These are phyloP conservation scores for Ataeniobius toweri DNA, from an alignment of 2,797 vertebrate genomes.

Conservation along the genomic window DNA sequence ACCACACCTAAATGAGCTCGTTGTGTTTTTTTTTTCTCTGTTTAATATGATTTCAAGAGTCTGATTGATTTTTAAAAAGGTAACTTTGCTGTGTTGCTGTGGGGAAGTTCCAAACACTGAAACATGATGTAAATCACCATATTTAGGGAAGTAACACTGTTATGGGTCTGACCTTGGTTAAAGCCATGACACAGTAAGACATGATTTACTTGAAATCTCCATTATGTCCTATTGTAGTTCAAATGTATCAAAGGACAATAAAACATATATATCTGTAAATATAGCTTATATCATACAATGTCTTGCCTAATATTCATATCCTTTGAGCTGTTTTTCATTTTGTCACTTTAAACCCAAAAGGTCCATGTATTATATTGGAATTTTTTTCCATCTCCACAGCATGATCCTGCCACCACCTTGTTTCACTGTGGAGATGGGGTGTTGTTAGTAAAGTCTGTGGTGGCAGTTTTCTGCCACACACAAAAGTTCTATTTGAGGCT, in stretches of 20 bases:
- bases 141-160: slow-evolving; percentile 26
- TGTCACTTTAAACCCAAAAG: background rate
- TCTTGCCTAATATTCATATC: background rate
- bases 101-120: slow-evolving; percentile 64
- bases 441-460: too few relatives aligned
- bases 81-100: slow-evolving; percentile 50
- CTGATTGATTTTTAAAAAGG: slow-evolving; percentile 30
- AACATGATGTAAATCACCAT: slow-evolving; percentile 66
- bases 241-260: background rate
- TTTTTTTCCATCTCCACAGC: background rate
- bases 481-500: too few relatives aligned
- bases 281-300: background rate
- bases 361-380: background rate
- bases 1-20: background rate
- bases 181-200: background rate
- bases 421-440: too few relatives aligned
- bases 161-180: slow-evolving; percentile 9
- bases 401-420: too few relatives aligned
- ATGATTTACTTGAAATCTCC: background rate
- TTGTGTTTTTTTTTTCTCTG: background rate
- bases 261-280: background rate
- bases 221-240: background rate
- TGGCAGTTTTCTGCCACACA: too few relatives aligned
- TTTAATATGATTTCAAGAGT: slow-evolving; percentile 2
- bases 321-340: background rate